These are phyloP conservation scores for Dione juno DNA, from an alignment of 2,888 invertebrate species.

Conservation along the genomic window DNA sequence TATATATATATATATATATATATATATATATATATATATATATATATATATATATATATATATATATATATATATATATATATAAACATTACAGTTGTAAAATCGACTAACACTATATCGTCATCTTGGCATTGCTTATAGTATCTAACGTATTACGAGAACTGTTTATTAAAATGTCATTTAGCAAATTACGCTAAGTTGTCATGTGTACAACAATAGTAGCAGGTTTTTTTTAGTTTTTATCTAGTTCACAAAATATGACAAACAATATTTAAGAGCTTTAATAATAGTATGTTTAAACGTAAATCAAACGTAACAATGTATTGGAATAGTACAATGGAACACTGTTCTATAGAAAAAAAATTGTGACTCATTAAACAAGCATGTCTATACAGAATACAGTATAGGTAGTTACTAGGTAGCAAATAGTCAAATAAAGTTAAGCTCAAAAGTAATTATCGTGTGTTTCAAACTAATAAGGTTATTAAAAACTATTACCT, in stretches of 20 bases:
- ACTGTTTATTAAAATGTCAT: background rate
- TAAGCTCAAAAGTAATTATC: background rate
- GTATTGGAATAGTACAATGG: background rate
- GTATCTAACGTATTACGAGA: background rate
- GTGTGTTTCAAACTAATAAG: background rate
- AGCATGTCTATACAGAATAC: background rate
- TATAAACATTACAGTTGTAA: no score
- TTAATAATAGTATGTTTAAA: no score
- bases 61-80: no score
- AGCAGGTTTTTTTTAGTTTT: background rate
- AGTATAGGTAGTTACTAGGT: no score
- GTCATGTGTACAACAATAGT: background rate
- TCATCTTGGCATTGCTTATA: no score
- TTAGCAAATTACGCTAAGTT: background rate
- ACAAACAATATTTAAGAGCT: background rate
- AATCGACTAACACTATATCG: no score
- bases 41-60: no score
- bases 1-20: no score
- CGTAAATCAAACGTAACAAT: background rate
- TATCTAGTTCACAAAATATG: background rate
- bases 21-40: no score
- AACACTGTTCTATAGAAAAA: background rate
- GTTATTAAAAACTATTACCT: conserved; percentile 73
- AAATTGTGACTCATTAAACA: conserved; percentile 6
- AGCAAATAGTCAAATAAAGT: no score